Conservation (phyloP, 2,888 invertebrate genomes). For the Mesopsocus fuscifrons region DNA sequence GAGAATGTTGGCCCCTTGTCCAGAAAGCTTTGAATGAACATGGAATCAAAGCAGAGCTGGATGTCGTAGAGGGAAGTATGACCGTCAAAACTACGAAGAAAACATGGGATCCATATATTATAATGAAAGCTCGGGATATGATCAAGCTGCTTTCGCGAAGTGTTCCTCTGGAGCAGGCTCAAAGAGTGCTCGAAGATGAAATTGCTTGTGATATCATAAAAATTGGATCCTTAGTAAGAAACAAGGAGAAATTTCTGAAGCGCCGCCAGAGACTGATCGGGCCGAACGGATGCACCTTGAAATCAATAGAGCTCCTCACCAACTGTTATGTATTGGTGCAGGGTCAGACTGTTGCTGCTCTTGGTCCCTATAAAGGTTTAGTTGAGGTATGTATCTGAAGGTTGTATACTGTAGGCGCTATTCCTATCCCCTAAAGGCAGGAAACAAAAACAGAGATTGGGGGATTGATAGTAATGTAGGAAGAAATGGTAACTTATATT, state of each 20-base stretch:
- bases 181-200: slow-evolving; percentile 71
- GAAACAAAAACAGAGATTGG: too few species aligned
- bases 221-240: slow-evolving; percentile 75
- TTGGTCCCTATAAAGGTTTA: slow-evolving; percentile 89
- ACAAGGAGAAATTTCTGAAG: slow-evolving; percentile 88
- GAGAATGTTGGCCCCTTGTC: slow-evolving; percentile 89
- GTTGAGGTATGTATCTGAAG: slow-evolving; percentile 35
- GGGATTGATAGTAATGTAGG: too few species aligned
- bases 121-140: slow-evolving; percentile 90
- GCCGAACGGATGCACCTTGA: slow-evolving; percentile 93
- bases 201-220: slow-evolving; percentile 90
- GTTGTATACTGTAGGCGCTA: too few species aligned
- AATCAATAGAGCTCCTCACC: slow-evolving; percentile 89
- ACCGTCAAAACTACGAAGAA: slow-evolving; percentile 84
- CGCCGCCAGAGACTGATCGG: slow-evolving; percentile 87
- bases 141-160: slow-evolving; percentile 87
- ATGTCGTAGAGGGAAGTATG: slow-evolving; percentile 87
- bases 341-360: slow-evolving; percentile 88
- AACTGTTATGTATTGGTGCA: slow-evolving; percentile 93
- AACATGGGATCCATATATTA: slow-evolving; percentile 97
- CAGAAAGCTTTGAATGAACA: slow-evolving; percentile 66
- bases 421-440: too few species aligned
- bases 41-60: slow-evolving; percentile 68
- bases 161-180: slow-evolving; percentile 93
- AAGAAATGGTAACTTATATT: too few species aligned